Percentiles rank a stretch among this genome's conserved stretches.
Evolutionary conservation across 2,888 invertebrate genomes (phyloP).

Genomic region (Campaea margaritaria): DNA sequence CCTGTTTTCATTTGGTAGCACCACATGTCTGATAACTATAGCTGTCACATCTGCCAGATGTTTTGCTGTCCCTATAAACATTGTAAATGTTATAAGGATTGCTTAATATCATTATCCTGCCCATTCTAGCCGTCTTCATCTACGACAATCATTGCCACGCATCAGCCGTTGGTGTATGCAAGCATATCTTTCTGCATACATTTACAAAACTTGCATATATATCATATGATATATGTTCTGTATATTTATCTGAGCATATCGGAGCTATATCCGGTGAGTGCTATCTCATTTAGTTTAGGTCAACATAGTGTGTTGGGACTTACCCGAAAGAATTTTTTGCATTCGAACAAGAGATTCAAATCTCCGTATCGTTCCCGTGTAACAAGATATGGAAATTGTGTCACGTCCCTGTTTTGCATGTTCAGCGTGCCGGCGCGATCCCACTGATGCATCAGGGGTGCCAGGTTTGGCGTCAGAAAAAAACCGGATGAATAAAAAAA

Average conservation of each 20-base stretch:
- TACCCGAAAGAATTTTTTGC: conserved; percentile 14
- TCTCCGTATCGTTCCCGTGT: conserved; percentile 50
- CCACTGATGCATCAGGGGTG: conserved; percentile 33
- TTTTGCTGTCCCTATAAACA: too few relatives aligned
- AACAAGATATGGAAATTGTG: conserved; percentile 57
- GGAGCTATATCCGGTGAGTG: neutral
- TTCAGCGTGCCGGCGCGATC: conserved; percentile 43
- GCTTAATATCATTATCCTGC: too few relatives aligned
- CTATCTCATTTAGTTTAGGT: neutral
- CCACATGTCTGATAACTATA: too few relatives aligned
- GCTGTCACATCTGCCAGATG: too few relatives aligned
- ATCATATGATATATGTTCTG: too few relatives aligned
- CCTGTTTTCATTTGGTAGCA: neutral
- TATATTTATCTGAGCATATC: too few relatives aligned
- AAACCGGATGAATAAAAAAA: conserved; percentile 30
- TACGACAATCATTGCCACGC: too few relatives aligned
- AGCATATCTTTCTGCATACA: too few relatives aligned
- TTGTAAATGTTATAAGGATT: too few relatives aligned
- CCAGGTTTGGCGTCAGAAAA: conserved; percentile 19
- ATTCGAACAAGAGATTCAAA: conserved; percentile 46
- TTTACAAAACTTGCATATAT: too few relatives aligned
- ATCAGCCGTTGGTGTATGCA: too few relatives aligned
- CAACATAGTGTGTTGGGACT: conserved; percentile 3
- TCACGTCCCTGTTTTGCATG: conserved; percentile 54
- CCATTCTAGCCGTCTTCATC: neutral